Conservation (phyloP, 2,888 invertebrate species). For the Coleophora deauratella region DNA sequence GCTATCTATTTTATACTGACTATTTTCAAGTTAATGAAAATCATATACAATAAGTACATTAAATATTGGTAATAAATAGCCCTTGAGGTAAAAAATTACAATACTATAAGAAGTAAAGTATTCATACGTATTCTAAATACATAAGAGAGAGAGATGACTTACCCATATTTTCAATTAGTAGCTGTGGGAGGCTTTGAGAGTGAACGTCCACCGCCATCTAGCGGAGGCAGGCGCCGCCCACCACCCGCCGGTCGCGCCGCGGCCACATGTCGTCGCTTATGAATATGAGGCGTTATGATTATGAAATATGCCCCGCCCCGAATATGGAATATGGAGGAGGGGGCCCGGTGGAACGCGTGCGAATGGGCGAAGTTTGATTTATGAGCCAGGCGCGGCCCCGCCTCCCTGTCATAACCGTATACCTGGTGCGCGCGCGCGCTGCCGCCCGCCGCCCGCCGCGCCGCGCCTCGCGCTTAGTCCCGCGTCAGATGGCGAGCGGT, state of each 20-base stretch:
- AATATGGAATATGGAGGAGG: constrained; percentile 77
- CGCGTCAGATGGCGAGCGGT: constrained; percentile 72
- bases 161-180: constrained; percentile 56
- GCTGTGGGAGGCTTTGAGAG: constrained; percentile 67
- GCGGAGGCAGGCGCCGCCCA: constrained; percentile 63
- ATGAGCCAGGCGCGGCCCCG: constrained; percentile 77
- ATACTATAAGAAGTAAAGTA: too few species aligned
- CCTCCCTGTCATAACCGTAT: constrained; percentile 81
- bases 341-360: constrained; percentile 77
- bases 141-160: constrained; percentile 56
- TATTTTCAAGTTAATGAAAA: too few species aligned
- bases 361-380: constrained; percentile 79
- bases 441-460: constrained; percentile 48
- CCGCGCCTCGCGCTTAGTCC: constrained; percentile 67
- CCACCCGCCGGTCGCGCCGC: constrained; percentile 39
- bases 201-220: constrained; percentile 61
- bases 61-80: too few species aligned
- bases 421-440: constrained; percentile 77
- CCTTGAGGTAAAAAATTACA: too few species aligned
- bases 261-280: constrained; percentile 68
- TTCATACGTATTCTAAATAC: constrained; percentile 35
- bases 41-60: too few species aligned
- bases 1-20: too few species aligned
- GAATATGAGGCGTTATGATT: constrained; percentile 75
- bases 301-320: constrained; percentile 75